Conservation (phyloP, 2,888 invertebrate species). For the Lasioglossum calceatum region DNA sequence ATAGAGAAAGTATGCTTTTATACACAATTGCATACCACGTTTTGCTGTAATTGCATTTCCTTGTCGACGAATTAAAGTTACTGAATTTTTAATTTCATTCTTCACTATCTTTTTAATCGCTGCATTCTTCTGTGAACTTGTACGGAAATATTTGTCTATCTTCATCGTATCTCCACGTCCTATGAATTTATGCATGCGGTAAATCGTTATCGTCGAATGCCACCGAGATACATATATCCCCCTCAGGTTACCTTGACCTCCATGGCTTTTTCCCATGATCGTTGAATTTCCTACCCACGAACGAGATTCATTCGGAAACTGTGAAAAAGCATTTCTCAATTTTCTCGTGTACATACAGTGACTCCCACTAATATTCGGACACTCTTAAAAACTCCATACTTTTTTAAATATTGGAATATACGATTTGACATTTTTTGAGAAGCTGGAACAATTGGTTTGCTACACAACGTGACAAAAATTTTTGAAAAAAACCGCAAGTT, state of each 20-base stretch:
- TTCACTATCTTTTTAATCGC: no score
- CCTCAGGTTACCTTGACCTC: constrained; percentile 47
- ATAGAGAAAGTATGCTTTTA: background rate
- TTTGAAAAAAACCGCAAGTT: no score
- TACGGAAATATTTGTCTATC: background rate
- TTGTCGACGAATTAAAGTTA: background rate
- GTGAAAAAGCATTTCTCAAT: background rate
- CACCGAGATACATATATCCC: constrained; percentile 27
- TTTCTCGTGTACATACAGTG: background rate
- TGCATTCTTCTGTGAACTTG: background rate
- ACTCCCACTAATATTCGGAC: no score
- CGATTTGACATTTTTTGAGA: no score
- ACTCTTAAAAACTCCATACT: no score
- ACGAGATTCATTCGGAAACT: background rate
- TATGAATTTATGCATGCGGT: background rate
- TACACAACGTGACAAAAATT: no score
- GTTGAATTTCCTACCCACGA: background rate
- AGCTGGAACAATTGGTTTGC: no score
- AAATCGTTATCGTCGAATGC: background rate
- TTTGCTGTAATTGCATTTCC: background rate
- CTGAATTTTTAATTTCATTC: background rate
- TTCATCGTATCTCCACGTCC: background rate
- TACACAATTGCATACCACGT: background rate
- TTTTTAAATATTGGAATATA: no score
- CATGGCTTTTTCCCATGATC: constrained; percentile 29